Conservation (phyloP, 2,797 vertebrate species). For the Bradypus variegatus region DNA sequence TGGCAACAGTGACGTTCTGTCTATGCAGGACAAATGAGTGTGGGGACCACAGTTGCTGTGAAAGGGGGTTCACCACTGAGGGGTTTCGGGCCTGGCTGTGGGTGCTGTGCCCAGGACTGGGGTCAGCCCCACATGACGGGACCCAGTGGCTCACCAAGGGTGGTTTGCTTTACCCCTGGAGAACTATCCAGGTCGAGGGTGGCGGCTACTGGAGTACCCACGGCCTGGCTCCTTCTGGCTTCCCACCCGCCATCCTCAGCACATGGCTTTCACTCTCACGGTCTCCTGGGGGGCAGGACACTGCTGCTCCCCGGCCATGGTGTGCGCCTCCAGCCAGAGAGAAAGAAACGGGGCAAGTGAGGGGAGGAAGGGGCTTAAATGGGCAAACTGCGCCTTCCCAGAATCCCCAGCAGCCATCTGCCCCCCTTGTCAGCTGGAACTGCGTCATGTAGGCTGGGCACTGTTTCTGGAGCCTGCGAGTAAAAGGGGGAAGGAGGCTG, state of each 20-base stretch:
- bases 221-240: neutral
- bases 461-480: neutral
- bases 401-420: fast-evolving
- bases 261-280: fast-evolving
- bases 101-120: neutral
- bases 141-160: fast-evolving
- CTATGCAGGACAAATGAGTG: neutral
- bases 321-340: neutral
- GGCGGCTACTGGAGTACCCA: fast-evolving
- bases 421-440: neutral
- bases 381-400: neutral
- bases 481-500: neutral
- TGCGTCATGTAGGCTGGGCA: neutral
- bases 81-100: neutral
- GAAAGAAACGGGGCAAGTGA: fast-evolving
- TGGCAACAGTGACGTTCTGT: fast-evolving
- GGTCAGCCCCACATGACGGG: neutral
- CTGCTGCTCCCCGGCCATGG: fast-evolving
- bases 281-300: neutral
- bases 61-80: neutral
- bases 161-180: neutral
- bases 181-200: neutral
- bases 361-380: too few relatives aligned
- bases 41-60: neutral
- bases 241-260: neutral